Evolutionary conservation across 2,888 invertebrate species (phyloP), one percentile per base, ranked within the genome.

Genomic region (Leptopilina drosophilae): DNA sequence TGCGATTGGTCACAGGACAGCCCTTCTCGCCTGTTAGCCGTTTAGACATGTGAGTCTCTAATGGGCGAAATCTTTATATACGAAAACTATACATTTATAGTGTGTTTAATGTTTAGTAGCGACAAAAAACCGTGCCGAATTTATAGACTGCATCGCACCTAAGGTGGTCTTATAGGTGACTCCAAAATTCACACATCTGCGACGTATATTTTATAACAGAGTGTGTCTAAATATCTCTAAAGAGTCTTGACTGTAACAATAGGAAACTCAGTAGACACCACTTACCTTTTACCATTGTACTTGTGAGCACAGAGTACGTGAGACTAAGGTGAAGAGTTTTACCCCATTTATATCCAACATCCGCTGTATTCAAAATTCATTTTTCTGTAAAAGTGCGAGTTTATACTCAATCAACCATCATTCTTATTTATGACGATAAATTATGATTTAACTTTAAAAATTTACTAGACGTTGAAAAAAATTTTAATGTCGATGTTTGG

Each of bases 51-150:
- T 73, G n/a, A 56, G 56, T 11, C 56, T 33, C 53, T 73, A 14
- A 73, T 56, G 73, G 73, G 56, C 73, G 56, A 73, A 73, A 73
- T 73, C 73, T 56, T 56, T 59, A 73, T 56, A n/a, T 49, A 11
- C 20, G 75, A 79, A 81, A 77, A 77, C 76, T 65, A 78, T 49
- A 69, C 12, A 49, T 26, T 26, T 33, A 79, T 79, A 77, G 78
- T 77, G 79, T 82, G 62, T 78, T 81, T 64, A 79, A 80, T 81
- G 79, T 82, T 83, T 83, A 83, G 80, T 78, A 81, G 79, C 69
- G 76, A 73, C 15, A 80, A 78, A 83, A 81, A 83, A 82, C 79
- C 83, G 79, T 83, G 76, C 78, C 89, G 85, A 90, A 90, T 90
- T 90, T 84, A 88, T 89, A 82, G 84, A 87, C 84, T 83, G 80